These are phyloP conservation scores for human DNA, from an alignment of 2,113 vertebrate genomes.

Conservation along the genomic window DNA sequence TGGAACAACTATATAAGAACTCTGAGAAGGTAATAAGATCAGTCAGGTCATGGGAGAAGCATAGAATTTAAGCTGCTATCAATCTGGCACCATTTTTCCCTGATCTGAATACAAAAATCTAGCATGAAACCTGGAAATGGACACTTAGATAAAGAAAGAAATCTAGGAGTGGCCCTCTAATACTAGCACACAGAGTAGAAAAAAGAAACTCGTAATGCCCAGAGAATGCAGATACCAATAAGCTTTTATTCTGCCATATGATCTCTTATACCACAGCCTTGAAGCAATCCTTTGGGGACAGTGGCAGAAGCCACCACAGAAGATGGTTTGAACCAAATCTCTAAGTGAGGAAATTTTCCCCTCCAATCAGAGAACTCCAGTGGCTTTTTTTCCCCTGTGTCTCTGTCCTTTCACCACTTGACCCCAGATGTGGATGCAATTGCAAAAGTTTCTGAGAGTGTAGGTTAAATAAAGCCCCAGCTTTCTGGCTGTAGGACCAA, in stretches of 20 bases:
- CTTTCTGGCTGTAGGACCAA: neutral
- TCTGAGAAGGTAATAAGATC: neutral
- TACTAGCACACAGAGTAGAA: neutral
- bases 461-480: neutral
- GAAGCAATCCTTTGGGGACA: neutral
- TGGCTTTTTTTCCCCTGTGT: neutral
- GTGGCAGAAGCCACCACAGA: neutral
- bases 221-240: neutral
- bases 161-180: neutral
- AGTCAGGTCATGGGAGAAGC: neutral
- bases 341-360: neutral
- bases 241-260: too few relatives aligned
- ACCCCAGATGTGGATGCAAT: neutral
- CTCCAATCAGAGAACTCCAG: neutral
- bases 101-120: neutral
- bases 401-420: neutral
- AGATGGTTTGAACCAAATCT: neutral
- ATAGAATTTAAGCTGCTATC: neutral
- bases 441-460: neutral
- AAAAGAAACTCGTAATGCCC: neutral
- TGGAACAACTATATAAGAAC: neutral
- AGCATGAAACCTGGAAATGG: neutral
- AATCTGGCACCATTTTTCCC: neutral
- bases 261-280: neutral
- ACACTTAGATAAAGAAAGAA: neutral